Conservation (phyloP, 2,888 invertebrate genomes). For the Tiliacea aurago region DNA sequence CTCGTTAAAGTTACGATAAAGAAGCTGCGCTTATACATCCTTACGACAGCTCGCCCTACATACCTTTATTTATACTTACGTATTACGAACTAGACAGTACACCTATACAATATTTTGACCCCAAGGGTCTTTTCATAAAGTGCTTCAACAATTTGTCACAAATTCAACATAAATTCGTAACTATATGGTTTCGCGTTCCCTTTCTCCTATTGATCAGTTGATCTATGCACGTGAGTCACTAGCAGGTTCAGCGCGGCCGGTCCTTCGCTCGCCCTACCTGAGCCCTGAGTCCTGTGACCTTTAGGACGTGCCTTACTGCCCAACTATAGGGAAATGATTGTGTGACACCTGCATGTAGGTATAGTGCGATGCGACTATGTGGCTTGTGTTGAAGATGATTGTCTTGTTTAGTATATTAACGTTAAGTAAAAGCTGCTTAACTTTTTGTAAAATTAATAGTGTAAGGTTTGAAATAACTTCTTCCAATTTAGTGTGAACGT, state of each 20-base stretch:
- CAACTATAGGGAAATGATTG: constrained; percentile 21
- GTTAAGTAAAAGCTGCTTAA: background rate
- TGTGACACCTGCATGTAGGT: constrained; percentile 18
- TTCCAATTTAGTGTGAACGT: no score
- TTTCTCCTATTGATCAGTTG: constrained; percentile 10
- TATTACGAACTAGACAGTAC: background rate
- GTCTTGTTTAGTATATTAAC: background rate
- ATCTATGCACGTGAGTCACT: constrained; percentile 56
- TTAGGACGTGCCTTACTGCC: constrained; percentile 38
- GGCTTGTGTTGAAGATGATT: background rate
- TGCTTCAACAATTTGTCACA: background rate
- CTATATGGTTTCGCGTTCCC: constrained; percentile 9
- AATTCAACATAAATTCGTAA: background rate
- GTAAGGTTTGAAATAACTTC: no score
- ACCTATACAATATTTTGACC: background rate
- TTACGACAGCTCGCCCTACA: background rate
- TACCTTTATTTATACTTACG: background rate
- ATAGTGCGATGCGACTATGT: background rate
- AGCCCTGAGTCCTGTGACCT: constrained; percentile 57
- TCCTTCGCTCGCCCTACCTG: constrained; percentile 33
- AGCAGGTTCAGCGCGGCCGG: constrained; percentile 50
- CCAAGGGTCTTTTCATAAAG: background rate
- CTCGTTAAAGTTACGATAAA: background rate
- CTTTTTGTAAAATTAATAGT: no score
- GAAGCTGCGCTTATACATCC: background rate